Evolutionary conservation across 2,888 invertebrate species (phyloP), one percentile per base, ranked within the genome.

Genomic region (Apomyelois bistriatella): DNA sequence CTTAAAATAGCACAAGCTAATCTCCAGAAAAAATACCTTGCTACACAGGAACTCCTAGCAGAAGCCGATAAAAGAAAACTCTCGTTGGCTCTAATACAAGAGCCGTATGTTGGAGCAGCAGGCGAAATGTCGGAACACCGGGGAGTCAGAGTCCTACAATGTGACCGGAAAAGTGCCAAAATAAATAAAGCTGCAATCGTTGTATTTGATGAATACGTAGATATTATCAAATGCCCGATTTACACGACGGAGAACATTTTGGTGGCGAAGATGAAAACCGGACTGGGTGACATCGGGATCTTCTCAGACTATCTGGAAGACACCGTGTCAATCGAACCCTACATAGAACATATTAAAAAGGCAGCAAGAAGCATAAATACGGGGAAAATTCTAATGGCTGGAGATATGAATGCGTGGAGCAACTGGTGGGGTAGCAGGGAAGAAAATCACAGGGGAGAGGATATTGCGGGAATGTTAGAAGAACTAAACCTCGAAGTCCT

Each of bases 371-470:
- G 7, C 32, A 4, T 30, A n/a, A 38, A 5, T 7, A 10, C 10
- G 1, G n/a, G 10, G 1, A n/a, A 28, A 0, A 28, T 47, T 4
- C 10, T 58, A 6, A 35, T 60, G 0, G 59, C 57, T 13, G 62
- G 58, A 1, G 59, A 63, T 32, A 38, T 30, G 0, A 61, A 59
- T n/a, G 57, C 54, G 0, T 52, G 52, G 37, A 61, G 53, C 35
- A 6, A 17, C 6, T 61, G 60, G 63, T 61, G 60, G 58, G 56
- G 56, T 0, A 54, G 57, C 15, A n/a, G 12, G 1, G 41, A 32
- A 5, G n/a, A 4, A n/a, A 55, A 59, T 30, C 7, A 28, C 0
- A 53, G 61, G 22, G 63, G 61, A 0, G 53, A 54, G 1, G 49
- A 17, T 0, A 32, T 52, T 12, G 1, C 9, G 0, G 49, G 13